Evolutionary conservation across 2,797 vertebrate species (phyloP).

Genomic region (Anguilla megastoma): DNA sequence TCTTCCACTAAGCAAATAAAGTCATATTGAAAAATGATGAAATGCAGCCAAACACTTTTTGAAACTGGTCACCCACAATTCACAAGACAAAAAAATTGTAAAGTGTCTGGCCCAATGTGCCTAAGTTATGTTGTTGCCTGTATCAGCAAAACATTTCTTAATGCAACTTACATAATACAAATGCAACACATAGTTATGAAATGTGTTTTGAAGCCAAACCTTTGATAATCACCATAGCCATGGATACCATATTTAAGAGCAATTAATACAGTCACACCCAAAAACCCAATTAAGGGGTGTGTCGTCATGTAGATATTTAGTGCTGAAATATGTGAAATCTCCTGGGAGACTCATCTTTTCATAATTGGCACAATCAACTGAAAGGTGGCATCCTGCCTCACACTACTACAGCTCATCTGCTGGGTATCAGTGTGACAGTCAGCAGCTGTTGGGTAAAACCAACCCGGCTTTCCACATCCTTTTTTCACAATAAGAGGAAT

Average conservation of each 20-base stretch:
- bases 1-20: background rate
- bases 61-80: background rate
- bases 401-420: background rate
- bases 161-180: background rate
- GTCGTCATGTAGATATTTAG: background rate
- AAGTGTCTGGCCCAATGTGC: background rate
- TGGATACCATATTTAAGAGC: background rate
- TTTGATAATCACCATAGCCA: background rate
- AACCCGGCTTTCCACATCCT: background rate
- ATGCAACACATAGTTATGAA: background rate
- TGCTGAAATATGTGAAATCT: background rate
- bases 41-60: background rate
- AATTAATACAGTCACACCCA: conserved; percentile 13
- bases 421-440: background rate
- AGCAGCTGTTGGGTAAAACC: background rate
- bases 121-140: background rate
- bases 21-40: background rate
- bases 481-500: background rate
- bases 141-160: background rate
- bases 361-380: background rate
- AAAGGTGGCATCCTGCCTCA: background rate
- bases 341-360: background rate
- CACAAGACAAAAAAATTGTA: background rate
- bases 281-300: background rate
- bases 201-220: background rate